Evolutionary conservation across 2,888 invertebrate genomes (phyloP).

Genomic region (Macaria liturata): DNA sequence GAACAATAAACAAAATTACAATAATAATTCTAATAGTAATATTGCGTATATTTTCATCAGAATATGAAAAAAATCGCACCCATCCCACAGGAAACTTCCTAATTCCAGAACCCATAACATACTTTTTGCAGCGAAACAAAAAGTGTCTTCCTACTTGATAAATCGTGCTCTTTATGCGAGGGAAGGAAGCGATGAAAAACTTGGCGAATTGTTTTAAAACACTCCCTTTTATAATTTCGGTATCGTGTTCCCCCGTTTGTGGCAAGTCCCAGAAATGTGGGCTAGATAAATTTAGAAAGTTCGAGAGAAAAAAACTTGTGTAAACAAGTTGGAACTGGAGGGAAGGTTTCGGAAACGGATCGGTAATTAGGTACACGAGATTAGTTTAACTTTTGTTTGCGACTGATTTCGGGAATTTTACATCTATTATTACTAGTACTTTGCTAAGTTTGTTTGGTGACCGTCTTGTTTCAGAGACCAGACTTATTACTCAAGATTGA

Average conservation of each 20-base stretch:
- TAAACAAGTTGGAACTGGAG: slow-evolving; percentile 55
- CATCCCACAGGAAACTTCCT: too few species aligned
- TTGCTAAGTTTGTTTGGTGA: slow-evolving; percentile 15
- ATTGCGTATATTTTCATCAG: too few species aligned
- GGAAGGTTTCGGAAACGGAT: slow-evolving; percentile 58
- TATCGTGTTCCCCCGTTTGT: slow-evolving; percentile 58
- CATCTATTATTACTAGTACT: slow-evolving; percentile 49
- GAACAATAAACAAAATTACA: too few species aligned
- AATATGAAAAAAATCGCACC: too few species aligned
- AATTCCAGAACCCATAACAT: slow-evolving; percentile 7
- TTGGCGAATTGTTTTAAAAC: slow-evolving; percentile 64
- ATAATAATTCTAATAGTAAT: too few species aligned
- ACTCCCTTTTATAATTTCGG: slow-evolving; percentile 63
- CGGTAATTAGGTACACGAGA: slow-evolving; percentile 66
- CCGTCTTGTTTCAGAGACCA: too few species aligned
- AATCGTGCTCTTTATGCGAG: slow-evolving; percentile 51
- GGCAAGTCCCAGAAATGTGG: slow-evolving; percentile 59
- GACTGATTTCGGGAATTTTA: slow-evolving; percentile 44
- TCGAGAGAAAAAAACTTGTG: slow-evolving; percentile 56
- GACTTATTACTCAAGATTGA: too few species aligned
- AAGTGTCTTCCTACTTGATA: slow-evolving; percentile 48
- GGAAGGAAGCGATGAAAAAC: slow-evolving; percentile 61
- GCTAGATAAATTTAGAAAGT: slow-evolving; percentile 61
- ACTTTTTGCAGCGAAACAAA: slow-evolving; percentile 37
- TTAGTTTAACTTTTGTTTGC: slow-evolving; percentile 54